phyloP scores from a whole-genome alignment of 2,797 vertebrate species.

The Erethizon dorsatum region DNA sequence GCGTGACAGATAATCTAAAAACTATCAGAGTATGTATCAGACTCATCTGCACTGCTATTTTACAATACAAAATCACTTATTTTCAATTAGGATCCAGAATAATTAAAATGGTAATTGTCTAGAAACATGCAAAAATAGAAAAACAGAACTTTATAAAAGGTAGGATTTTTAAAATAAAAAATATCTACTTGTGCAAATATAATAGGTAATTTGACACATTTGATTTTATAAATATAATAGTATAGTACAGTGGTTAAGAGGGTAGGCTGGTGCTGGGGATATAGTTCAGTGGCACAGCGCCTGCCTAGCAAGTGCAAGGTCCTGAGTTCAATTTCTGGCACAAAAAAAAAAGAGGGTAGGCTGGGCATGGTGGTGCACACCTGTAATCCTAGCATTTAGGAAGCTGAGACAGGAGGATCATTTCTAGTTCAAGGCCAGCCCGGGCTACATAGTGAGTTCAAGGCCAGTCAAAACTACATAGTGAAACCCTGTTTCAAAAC shows the following conservation, averaged over 20 bases:
- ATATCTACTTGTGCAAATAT: background rate
- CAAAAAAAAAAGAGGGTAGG: too few species aligned
- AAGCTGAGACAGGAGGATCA: background rate
- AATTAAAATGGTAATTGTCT: constrained; percentile 12
- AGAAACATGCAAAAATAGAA: background rate
- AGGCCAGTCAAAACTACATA: background rate
- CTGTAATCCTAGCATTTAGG: background rate
- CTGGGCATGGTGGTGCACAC: background rate
- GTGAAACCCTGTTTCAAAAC: background rate
- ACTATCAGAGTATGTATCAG: background rate
- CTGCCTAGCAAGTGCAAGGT: too few species aligned
- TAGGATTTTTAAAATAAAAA: background rate
- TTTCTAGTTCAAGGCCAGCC: background rate
- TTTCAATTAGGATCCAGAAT: background rate
- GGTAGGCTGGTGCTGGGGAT: too few species aligned
- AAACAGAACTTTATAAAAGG: background rate
- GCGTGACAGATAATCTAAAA: background rate
- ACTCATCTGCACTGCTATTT: background rate
- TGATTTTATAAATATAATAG: background rate
- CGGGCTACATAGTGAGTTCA: background rate
- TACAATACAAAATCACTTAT: background rate
- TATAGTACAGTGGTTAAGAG: background rate
- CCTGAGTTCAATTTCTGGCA: too few species aligned
- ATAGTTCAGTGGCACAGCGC: too few species aligned
- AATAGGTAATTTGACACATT: background rate